Conservation (phyloP, 2,113 vertebrate genomes). For the Sinocyclocheilus rhinocerous region DNA sequence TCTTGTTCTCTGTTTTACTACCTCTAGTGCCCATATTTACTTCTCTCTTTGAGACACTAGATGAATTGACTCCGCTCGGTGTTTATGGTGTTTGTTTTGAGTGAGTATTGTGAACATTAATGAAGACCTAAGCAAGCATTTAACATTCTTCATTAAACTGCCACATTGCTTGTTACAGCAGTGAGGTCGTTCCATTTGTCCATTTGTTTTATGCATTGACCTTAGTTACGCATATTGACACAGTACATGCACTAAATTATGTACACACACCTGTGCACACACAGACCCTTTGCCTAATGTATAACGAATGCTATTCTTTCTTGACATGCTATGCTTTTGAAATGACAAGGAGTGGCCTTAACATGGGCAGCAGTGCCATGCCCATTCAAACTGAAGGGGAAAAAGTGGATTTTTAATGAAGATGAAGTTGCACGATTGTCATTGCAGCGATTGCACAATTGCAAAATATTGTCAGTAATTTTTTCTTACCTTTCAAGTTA, state of each 20-base stretch:
- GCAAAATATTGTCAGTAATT: neutral
- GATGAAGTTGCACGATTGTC: neutral
- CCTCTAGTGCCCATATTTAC: neutral
- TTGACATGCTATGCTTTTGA: neutral
- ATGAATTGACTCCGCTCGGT: neutral
- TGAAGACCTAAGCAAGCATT: constrained; percentile 15
- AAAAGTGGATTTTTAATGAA: neutral
- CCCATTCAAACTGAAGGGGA: neutral
- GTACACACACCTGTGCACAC: constrained; percentile 8
- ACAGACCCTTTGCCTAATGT: neutral
- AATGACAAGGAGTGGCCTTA: neutral
- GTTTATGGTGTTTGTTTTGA: constrained; percentile 38
- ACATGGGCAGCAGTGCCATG: neutral
- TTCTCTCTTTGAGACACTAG: constrained; percentile 6
- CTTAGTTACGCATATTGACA: neutral
- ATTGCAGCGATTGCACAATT: neutral
- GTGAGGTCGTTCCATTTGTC: neutral
- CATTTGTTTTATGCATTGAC: constrained; percentile 31
- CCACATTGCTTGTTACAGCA: neutral
- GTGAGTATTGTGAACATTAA: neutral
- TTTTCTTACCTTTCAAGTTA: too few species aligned
- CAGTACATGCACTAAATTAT: neutral
- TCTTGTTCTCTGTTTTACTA: neutral
- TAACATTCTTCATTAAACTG: neutral
- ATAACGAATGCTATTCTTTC: neutral